These are phyloP conservation scores for Bombyx huttoni DNA, from an alignment of 2,888 invertebrate species.

Conservation along the genomic window DNA sequence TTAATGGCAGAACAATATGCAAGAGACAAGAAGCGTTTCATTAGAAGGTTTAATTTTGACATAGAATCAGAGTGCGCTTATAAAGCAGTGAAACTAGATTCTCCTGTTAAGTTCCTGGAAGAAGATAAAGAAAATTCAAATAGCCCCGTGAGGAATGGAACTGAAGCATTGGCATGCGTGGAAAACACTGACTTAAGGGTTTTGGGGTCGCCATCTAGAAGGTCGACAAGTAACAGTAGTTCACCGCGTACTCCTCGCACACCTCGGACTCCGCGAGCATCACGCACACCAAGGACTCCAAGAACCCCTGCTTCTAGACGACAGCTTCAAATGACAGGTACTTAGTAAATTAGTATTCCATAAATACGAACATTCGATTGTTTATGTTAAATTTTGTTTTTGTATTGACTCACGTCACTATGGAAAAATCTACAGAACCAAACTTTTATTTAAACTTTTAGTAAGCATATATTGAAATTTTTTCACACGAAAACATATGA, in stretches of 20 bases:
- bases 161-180: conserved; percentile 53
- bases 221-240: conserved; percentile 30
- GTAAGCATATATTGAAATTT: too few species aligned
- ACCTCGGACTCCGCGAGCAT: conserved; percentile 41
- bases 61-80: conserved; percentile 58
- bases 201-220: conserved; percentile 52
- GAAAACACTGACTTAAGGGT: conserved; percentile 53
- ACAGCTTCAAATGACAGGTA: conserved; percentile 69
- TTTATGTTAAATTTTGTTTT: too few species aligned
- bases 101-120: conserved; percentile 57
- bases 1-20: conserved; percentile 73
- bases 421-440: too few species aligned
- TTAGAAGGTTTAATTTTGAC: conserved; percentile 74
- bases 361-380: too few species aligned
- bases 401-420: too few species aligned
- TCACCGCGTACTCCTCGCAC: conserved; percentile 49
- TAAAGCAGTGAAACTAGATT: conserved; percentile 49
- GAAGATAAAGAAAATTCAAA: conserved; percentile 48
- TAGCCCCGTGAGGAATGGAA: conserved; percentile 43
- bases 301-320: conserved; percentile 61
- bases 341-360: background rate
- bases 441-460: too few species aligned
- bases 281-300: conserved; percentile 56
- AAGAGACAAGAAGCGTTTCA: conserved; percentile 71
- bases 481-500: too few species aligned